phyloP scores from a whole-genome alignment of 2,113 vertebrate genomes.

The Tragelaphus buxtoni region DNA sequence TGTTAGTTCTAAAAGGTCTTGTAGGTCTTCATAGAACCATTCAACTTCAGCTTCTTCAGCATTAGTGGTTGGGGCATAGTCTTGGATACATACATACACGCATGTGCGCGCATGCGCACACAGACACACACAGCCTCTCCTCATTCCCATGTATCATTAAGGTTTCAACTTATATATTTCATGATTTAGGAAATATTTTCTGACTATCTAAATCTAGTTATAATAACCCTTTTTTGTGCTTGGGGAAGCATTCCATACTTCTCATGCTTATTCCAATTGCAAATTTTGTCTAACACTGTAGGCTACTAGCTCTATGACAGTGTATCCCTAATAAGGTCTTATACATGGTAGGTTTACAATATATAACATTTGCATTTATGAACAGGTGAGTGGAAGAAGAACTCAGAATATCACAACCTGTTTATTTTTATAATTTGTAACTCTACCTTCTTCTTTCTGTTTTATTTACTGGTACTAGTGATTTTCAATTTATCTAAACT shows the following conservation, averaged over 20 bases:
- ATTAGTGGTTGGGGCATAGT: too few relatives aligned
- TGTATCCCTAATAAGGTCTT: not conserved
- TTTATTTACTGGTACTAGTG: not conserved
- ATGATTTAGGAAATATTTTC: not conserved
- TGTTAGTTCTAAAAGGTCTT: too few relatives aligned
- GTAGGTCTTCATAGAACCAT: too few relatives aligned
- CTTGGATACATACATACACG: not conserved
- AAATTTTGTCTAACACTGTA: not conserved
- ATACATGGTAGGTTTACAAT: not conserved
- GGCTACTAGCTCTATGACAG: not conserved
- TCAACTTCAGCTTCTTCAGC: too few relatives aligned
- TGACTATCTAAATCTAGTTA: not conserved
- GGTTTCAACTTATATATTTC: not conserved
- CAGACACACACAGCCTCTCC: not conserved
- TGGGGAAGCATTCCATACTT: not conserved
- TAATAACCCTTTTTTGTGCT: not conserved
- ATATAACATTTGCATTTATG: not conserved
- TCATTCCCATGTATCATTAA: not conserved
- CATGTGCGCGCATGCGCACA: not conserved
- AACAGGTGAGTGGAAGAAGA: not conserved
- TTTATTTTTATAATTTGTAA: not conserved
- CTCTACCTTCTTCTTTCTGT: not conserved
- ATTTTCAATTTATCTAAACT: not conserved
- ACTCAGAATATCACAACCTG: not conserved
- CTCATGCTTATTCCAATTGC: not conserved